Conservation (phyloP, 2,113 vertebrate genomes). For the Periophthalmus modestus region DNA sequence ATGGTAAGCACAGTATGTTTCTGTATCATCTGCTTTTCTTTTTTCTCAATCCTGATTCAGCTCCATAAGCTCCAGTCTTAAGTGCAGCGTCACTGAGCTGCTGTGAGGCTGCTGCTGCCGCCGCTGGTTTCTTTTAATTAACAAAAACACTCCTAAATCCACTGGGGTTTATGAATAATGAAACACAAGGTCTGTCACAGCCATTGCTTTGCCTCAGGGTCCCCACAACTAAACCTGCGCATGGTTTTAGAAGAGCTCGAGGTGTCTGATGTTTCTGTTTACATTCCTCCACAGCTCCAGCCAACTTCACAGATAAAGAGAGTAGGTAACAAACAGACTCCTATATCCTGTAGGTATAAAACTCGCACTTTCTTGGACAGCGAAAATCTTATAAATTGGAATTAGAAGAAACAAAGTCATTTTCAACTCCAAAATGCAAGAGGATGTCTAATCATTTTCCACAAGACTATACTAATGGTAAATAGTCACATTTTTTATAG, state of each 20-base stretch:
- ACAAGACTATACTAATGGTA: background rate
- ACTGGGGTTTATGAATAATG: slow-evolving; percentile 12
- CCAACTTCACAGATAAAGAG: slow-evolving; percentile 51
- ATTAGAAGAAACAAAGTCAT: background rate
- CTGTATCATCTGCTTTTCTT: background rate
- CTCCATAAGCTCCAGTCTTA: background rate
- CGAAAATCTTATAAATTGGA: background rate
- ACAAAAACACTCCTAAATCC: slow-evolving; percentile 7
- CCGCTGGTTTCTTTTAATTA: slow-evolving; percentile 7
- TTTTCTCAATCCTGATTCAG: background rate
- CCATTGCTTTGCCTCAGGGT: background rate
- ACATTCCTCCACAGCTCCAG: slow-evolving; percentile 29
- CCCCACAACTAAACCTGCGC: background rate
- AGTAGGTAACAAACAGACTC: slow-evolving; percentile 59
- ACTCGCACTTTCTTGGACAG: slow-evolving; percentile 1
- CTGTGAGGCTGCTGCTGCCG: slow-evolving; percentile 2
- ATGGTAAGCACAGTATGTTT: background rate
- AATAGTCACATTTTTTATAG: too few species aligned
- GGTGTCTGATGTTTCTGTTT: slow-evolving; percentile 32
- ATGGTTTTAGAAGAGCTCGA: background rate
- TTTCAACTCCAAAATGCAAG: background rate
- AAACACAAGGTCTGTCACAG: background rate
- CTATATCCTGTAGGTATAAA: slow-evolving; percentile 37
- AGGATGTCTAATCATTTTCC: background rate
- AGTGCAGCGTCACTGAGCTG: slow-evolving; percentile 1